Base-by-base conservation (phyloP, 2,888 invertebrate genomes). In the Drosophila meridionalis region DNA sequence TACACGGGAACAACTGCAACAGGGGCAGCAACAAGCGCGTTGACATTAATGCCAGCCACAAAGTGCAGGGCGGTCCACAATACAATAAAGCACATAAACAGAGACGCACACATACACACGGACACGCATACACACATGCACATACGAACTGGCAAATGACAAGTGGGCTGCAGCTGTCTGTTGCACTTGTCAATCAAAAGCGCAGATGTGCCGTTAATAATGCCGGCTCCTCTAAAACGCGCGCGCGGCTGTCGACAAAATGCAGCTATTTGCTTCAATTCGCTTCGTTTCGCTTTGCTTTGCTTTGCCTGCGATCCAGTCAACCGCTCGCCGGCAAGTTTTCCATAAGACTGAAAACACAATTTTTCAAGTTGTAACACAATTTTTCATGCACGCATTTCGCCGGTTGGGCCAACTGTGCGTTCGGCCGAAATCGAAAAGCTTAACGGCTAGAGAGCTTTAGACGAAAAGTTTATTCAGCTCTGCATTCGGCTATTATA, bases 291-390 rank as follows among this genome's bases (percentile, higher is more conserved):
- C 20, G 52, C 8, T n/a, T 30, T 5, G n/a, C 32, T 20, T 30
- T 36, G 56, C n/a, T 30, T n/a, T 38, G 30, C n/a, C 42, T 7
- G 56, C 43, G 84, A 90, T 90, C 89, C 85, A 74, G 72, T 72
- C 90, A 87, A 88, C 91, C 91, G 90, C 83, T 78, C 90, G 76
- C 71, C 76, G 76, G 74, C 79, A 82, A 70, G 78, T 90, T 91
- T 90, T 89, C 90, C 91, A 82, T 84, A 87, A 91, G 89, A 89
- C 89, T 89, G 73, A 88, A 82, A 83, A 68, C 71, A 32, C 76
- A 75, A 75, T 64, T 89, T 90, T 84, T 72, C 90, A 88, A 88
- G 70, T 6, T 34, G 26, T 82, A 63, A 75, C 30, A 76, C 82
- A 82, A 83, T 87, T 87, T 87, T 90, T 87, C 87, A 89, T 81